phyloP scores from a whole-genome alignment of 2,888 invertebrate species.

The Luperina nickerlii region DNA sequence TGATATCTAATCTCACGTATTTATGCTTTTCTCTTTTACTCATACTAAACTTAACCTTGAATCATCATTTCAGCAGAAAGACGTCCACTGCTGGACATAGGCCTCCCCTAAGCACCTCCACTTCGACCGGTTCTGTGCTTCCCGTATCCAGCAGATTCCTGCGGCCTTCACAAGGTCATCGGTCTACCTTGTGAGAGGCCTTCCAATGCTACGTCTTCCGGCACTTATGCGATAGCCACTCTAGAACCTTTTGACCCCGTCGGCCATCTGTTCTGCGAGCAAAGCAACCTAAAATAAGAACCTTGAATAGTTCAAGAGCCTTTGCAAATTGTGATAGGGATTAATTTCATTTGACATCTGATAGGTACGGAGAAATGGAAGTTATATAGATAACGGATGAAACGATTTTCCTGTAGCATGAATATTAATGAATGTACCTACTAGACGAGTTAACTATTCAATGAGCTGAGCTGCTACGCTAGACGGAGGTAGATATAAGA shows the following conservation, averaged over 20 bases:
- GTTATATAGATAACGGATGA: constrained; percentile 30
- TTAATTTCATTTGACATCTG: constrained; percentile 35
- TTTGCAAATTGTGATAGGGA: constrained; percentile 1
- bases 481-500: background rate
- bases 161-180: background rate
- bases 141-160: too few species aligned
- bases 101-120: too few species aligned
- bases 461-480: background rate
- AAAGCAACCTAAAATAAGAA: background rate
- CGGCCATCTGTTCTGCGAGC: background rate
- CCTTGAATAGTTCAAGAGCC: background rate
- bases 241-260: background rate
- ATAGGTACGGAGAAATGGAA: constrained; percentile 17
- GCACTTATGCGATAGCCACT: too few species aligned
- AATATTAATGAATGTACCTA: constrained; percentile 41
- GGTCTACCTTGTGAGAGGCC: background rate
- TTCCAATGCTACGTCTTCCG: background rate
- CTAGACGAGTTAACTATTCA: constrained; percentile 51
- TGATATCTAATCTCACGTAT: constrained; percentile 72
- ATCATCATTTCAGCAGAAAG: background rate
- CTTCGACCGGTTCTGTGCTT: too few species aligned
- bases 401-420: constrained; percentile 47
- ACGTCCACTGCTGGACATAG: background rate
- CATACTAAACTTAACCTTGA: constrained; percentile 7
- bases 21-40: constrained; percentile 66